phyloP scores from a whole-genome alignment of 2,113 vertebrate species.

The Sebastes fasciatus region DNA sequence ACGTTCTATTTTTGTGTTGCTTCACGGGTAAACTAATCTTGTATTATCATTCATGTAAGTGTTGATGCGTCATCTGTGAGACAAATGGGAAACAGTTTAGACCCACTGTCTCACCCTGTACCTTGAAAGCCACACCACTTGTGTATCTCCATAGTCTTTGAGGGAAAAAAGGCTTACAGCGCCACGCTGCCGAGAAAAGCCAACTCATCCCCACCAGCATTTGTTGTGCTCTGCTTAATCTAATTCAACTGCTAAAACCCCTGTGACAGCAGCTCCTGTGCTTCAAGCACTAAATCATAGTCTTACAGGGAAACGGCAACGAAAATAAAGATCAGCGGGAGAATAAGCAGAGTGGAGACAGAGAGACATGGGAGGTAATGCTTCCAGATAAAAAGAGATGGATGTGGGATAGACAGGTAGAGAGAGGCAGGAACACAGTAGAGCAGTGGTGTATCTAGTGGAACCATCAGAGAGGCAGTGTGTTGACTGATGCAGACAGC shows the following conservation, averaged over 20 bases:
- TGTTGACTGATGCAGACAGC: constrained; percentile 73
- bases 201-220: constrained; percentile 74
- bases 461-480: constrained; percentile 56
- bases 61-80: constrained; percentile 56
- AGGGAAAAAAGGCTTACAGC: constrained; percentile 67
- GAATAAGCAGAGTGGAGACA: constrained; percentile 41
- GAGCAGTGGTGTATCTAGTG: constrained; percentile 52
- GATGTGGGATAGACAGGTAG: constrained; percentile 19
- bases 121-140: constrained; percentile 68
- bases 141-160: constrained; percentile 58
- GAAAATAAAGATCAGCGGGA: constrained; percentile 32
- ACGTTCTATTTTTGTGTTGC: constrained; percentile 41
- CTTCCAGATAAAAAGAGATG: constrained; percentile 56
- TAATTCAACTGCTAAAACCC: constrained; percentile 74
- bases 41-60: constrained; percentile 54
- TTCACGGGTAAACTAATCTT: constrained; percentile 51
- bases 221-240: constrained; percentile 78
- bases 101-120: constrained; percentile 49
- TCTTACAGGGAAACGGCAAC: constrained; percentile 38
- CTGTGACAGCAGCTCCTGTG: constrained; percentile 59
- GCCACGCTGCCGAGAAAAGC: constrained; percentile 70
- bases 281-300: constrained; percentile 67
- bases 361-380: constrained; percentile 33
- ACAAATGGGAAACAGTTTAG: constrained; percentile 61
- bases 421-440: constrained; percentile 14